These are phyloP conservation scores for Aulostomus chinensis DNA, from an alignment of 2,797 vertebrate species.

Conservation along the genomic window DNA sequence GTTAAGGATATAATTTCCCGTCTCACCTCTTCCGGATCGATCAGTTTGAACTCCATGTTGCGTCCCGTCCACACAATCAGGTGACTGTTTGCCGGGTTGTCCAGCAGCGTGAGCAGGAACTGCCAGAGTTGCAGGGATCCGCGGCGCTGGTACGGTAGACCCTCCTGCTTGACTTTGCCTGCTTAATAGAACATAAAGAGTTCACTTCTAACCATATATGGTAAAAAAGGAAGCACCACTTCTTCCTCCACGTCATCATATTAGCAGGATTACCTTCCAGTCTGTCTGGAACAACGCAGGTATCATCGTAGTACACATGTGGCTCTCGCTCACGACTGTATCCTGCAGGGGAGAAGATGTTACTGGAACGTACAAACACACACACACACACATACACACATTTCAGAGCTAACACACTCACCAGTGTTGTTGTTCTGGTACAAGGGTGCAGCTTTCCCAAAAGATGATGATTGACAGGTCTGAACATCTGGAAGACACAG, in stretches of 20 bases:
- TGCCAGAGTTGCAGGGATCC: constrained; percentile 97
- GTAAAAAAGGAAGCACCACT: background rate
- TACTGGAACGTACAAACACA: background rate
- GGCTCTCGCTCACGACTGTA: constrained; percentile 87
- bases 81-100: constrained; percentile 89
- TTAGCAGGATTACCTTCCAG: constrained; percentile 81
- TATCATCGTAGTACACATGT: constrained; percentile 88
- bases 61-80: constrained; percentile 95
- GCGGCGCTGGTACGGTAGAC: constrained; percentile 90
- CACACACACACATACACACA: constrained; percentile 11
- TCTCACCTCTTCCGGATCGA: constrained; percentile 92
- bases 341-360: constrained; percentile 58
- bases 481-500: constrained; percentile 85
- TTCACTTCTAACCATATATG: accelerated
- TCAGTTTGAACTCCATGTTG: constrained; percentile 96
- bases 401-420: too few relatives aligned
- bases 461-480: constrained; percentile 88
- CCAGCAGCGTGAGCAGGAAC: constrained; percentile 92
- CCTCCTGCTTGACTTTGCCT: constrained; percentile 78
- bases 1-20: too few relatives aligned
- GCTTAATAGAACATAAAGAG: background rate
- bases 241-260: background rate
- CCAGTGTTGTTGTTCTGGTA: constrained; percentile 81
- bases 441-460: constrained; percentile 80
- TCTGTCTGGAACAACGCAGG: constrained; percentile 91